These are phyloP conservation scores for Brachirus orientalis DNA, from an alignment of 2,113 vertebrate genomes.

Conservation along the genomic window DNA sequence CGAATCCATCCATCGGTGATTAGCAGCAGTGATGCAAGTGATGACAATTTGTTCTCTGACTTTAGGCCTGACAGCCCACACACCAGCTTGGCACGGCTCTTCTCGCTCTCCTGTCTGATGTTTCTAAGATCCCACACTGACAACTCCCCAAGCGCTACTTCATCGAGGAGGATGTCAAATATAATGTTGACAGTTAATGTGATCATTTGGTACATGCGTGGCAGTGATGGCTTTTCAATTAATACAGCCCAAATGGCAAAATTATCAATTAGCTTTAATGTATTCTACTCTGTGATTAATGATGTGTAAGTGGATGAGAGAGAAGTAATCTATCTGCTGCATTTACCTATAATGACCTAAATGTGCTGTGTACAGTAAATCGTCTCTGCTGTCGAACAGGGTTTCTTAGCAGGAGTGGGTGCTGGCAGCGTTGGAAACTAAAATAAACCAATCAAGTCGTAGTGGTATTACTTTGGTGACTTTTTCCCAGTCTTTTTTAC, in stretches of 20 bases:
- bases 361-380: background rate
- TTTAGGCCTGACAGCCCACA: conserved; percentile 65
- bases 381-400: too few species aligned
- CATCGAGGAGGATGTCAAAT: conserved; percentile 70
- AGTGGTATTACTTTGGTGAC: too few species aligned
- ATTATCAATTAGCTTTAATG: conserved; percentile 78
- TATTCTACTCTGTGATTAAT: conserved; percentile 61
- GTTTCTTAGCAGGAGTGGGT: too few species aligned
- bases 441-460: too few species aligned
- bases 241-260: conserved; percentile 74
- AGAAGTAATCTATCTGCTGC: conserved; percentile 45
- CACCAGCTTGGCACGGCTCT: conserved; percentile 38
- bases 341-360: conserved; percentile 47
- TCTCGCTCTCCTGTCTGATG: conserved; percentile 29
- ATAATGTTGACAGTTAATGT: conserved; percentile 76
- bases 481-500: too few species aligned
- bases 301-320: conserved; percentile 48
- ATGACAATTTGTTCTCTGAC: conserved; percentile 66
- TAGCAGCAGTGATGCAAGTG: conserved; percentile 52
- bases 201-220: conserved; percentile 74
- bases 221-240: conserved; percentile 77
- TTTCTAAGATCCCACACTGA: conserved; percentile 50
- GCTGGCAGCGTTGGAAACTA: too few species aligned
- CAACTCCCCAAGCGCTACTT: conserved; percentile 64
- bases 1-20: conserved; percentile 58